Evolutionary conservation across 2,113 vertebrate species (phyloP).

Genomic region (Gymnocephalus cernua): DNA sequence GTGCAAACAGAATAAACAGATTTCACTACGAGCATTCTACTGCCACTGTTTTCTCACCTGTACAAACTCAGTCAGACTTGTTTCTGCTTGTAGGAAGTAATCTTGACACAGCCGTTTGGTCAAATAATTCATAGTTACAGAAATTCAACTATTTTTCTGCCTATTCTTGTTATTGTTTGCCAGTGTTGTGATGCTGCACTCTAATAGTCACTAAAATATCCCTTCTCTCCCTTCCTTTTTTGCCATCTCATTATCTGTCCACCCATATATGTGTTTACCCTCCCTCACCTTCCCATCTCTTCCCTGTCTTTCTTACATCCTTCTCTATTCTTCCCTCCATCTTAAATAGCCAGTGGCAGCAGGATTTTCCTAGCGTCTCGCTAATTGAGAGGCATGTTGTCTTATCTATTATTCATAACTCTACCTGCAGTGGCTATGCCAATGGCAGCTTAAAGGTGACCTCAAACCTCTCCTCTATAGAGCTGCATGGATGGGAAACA

Average conservation of each 20-base stretch:
- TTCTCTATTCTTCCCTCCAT: constrained; percentile 3
- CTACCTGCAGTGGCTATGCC: constrained; percentile 1
- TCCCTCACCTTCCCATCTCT: constrained; percentile 3
- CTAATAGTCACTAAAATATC: constrained; percentile 4
- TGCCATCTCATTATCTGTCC: constrained; percentile 27
- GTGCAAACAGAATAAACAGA: background rate
- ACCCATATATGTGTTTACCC: background rate
- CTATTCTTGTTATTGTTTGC: constrained; percentile 11
- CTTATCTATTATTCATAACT: constrained; percentile 41
- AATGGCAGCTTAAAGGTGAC: constrained; percentile 6
- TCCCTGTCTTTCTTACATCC: background rate
- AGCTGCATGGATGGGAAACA: background rate
- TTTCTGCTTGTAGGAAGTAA: background rate
- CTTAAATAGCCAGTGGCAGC: constrained; percentile 8
- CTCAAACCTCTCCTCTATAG: background rate
- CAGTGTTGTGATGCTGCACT: constrained; percentile 13
- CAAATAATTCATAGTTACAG: constrained; percentile 2
- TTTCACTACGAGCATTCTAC: background rate
- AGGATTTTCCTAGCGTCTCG: constrained; percentile 16
- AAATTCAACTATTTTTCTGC: constrained; percentile 2
- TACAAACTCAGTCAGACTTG: constrained; percentile 9
- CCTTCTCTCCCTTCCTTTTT: background rate
- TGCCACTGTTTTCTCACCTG: constrained; percentile 3
- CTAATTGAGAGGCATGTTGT: constrained; percentile 32
- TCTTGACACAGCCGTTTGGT: constrained; percentile 11